These are phyloP conservation scores for Bradypodion ventrale DNA, from an alignment of 2,797 vertebrate genomes.

Conservation along the genomic window DNA sequence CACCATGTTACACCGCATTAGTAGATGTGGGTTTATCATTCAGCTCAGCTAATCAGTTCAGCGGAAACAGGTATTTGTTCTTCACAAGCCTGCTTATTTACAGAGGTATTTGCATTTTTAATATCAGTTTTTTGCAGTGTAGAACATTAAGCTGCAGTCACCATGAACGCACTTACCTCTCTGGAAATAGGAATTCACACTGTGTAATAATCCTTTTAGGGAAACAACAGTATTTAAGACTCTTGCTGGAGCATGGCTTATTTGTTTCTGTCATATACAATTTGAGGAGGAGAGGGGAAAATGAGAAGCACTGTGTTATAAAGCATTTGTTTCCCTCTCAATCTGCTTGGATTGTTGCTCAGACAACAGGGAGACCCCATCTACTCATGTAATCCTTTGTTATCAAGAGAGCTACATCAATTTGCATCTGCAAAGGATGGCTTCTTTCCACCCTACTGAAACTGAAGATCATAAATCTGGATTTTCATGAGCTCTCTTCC, in stretches of 20 bases:
- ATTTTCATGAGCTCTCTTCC: neutral
- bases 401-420: neutral
- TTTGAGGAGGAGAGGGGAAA: slow-evolving; percentile 35
- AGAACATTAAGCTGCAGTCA: slow-evolving; percentile 36
- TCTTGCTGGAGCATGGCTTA: slow-evolving; percentile 39
- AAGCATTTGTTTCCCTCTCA: neutral
- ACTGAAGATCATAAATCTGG: neutral
- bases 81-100: slow-evolving; percentile 37
- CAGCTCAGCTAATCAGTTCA: slow-evolving; percentile 40
- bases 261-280: slow-evolving; percentile 42
- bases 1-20: slow-evolving; percentile 33
- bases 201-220: slow-evolving; percentile 45
- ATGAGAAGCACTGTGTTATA: slow-evolving; percentile 25
- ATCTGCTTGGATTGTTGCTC: neutral
- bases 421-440: neutral
- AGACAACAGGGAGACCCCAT: neutral
- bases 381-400: neutral
- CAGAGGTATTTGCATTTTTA: slow-evolving; percentile 43
- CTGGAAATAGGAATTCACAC: slow-evolving; percentile 43
- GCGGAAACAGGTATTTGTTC: slow-evolving; percentile 37
- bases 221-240: slow-evolving; percentile 48
- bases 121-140: slow-evolving; percentile 45
- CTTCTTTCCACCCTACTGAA: neutral
- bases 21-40: slow-evolving; percentile 32
- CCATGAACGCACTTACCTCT: slow-evolving; percentile 36